These are phyloP conservation scores for Enteromius treurensis DNA, from an alignment of 2,797 vertebrate species.

Conservation along the genomic window DNA sequence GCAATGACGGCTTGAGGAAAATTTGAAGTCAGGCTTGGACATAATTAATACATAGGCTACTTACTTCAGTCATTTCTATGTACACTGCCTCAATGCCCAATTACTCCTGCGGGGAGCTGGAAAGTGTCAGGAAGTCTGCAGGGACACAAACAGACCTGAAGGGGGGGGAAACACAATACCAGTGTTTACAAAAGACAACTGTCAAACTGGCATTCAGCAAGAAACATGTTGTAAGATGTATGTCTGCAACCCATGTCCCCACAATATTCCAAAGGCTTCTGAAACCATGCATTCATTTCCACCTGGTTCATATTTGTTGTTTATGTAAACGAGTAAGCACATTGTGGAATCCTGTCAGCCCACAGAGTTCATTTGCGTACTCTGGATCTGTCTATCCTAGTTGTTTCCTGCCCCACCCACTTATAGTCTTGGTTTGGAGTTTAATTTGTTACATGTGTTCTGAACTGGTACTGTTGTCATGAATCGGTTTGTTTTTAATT, in stretches of 20 bases:
- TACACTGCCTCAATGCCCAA: conserved; percentile 66
- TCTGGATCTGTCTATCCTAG: neutral
- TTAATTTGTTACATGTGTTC: neutral
- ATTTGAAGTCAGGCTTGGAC: neutral
- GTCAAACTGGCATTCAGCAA: neutral
- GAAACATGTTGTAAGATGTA: neutral
- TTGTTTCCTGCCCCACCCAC: neutral
- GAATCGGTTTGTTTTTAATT: neutral
- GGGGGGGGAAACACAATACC: neutral
- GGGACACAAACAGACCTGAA: conserved; percentile 17
- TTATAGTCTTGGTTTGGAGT: neutral
- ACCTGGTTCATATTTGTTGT: neutral
- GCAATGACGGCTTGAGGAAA: neutral
- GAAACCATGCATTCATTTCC: neutral
- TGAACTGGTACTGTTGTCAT: conserved; percentile 1
- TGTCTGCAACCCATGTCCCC: neutral
- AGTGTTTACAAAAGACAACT: neutral
- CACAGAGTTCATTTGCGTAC: neutral
- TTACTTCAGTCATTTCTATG: conserved; percentile 79
- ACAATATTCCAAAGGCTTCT: neutral
- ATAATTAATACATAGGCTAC: conserved; percentile 13
- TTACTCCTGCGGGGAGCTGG: conserved; percentile 66
- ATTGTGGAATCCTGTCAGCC: neutral
- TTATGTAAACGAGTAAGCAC: neutral
- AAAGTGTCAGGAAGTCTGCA: conserved; percentile 48